Percentiles rank a stretch among this genome's conserved stretches.
phyloP scores from a whole-genome alignment of 1,140 invertebrate genomes.

The Bathynomus jamesi region DNA sequence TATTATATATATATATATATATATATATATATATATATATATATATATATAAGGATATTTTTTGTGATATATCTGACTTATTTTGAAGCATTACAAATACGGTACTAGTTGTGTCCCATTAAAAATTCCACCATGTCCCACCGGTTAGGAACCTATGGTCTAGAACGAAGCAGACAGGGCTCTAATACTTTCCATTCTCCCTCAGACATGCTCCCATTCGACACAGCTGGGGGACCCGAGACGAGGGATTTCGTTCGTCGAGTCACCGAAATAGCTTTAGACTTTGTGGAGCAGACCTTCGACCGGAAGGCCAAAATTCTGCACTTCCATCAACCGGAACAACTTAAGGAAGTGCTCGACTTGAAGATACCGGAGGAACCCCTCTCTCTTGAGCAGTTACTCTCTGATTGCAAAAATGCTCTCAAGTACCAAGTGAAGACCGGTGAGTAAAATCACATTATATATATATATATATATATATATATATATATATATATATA shows the following conservation, averaged over 20 bases:
- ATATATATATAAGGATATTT: too few species aligned
- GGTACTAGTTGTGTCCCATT: too few species aligned
- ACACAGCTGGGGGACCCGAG: background rate
- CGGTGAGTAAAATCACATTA: slow-evolving; percentile 67
- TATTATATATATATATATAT: too few species aligned
- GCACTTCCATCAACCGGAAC: slow-evolving; percentile 88
- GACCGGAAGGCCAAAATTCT: slow-evolving; percentile 55
- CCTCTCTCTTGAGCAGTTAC: slow-evolving; percentile 75
- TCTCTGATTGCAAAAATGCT: slow-evolving; percentile 84
- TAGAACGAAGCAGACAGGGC: too few species aligned
- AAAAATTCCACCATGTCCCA: too few species aligned
- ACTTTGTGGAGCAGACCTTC: background rate
- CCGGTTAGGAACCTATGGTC: too few species aligned
- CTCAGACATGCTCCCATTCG: background rate
- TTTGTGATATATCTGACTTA: too few species aligned
- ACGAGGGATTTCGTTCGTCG: background rate
- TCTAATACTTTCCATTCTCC: too few species aligned
- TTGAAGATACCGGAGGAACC: slow-evolving; percentile 70
- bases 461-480: too few species aligned
- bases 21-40: too few species aligned
- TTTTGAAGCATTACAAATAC: too few species aligned
- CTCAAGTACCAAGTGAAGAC: slow-evolving; percentile 95
- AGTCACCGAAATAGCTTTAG: background rate
- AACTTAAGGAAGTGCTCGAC: slow-evolving; percentile 77
- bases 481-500: too few species aligned